Base-by-base conservation (phyloP, 2,888 invertebrate genomes). In the Pammene fasciana region DNA sequence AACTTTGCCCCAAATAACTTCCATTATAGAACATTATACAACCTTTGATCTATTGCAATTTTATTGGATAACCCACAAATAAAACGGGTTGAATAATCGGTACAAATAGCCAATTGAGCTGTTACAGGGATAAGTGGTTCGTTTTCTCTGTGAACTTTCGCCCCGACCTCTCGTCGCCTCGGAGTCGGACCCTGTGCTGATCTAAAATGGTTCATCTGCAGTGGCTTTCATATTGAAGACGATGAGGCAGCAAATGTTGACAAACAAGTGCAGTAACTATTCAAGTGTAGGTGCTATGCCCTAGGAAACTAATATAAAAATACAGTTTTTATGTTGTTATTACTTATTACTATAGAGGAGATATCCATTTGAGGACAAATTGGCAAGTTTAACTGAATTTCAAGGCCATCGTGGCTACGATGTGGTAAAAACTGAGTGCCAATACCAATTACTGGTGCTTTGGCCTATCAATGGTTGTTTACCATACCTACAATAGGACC, bases 141-240 rank as follows among this genome's bases (percentile, higher is more conserved):
- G 81, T 82, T 85, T 85, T 85, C 86, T 79, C 82, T 76, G 76
- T 84, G 84, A 85, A 88, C 89, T 89, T 88, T 89, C 87, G 82
- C 86, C 83, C 77, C 75, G 74, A 68, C 68, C 68, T 68, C 73
- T 82, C 83, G 82, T 84, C 80, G 74, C 78, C 75, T 75, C 68
- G 72, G 73, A 82, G 36, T 36, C 36, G 36, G 36, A 36, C 38
- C 26, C 26, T 26, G 26, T 26, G 26, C 26, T 26, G 26, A 26
- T 26, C 26, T 26, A 26, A 26, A 26, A 26, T 26, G 26, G n/a
- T 43, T 43, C 26, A 26, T 57, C 57, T 59, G 45, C 45, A 60
- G 46, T 38, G 36, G 11, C 36, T 16, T 55, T 26, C 8, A 2
- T 36, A 36, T 46, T 10, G 46, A n/a, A 26, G 59, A 26, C 26